These are phyloP conservation scores for Pitta sordida DNA, from an alignment of 2,113 vertebrate genomes.

Conservation along the genomic window DNA sequence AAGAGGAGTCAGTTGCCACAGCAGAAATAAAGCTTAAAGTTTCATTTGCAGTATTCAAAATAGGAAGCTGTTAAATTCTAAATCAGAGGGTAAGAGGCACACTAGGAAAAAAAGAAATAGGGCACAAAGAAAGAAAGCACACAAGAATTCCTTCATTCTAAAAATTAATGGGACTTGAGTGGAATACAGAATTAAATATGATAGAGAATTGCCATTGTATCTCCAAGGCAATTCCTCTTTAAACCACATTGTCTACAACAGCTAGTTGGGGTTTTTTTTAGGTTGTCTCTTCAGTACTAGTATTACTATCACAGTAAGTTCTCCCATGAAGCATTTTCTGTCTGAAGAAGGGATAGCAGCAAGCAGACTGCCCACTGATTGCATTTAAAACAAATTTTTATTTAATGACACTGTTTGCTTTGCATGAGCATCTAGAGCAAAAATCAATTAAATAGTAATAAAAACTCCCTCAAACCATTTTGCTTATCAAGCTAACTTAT, in stretches of 20 bases:
- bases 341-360: background rate
- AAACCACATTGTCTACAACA: background rate
- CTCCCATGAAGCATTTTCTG: constrained; percentile 12
- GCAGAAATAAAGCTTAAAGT: background rate
- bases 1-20: background rate
- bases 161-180: background rate
- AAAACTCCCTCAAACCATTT: background rate
- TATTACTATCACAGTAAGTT: background rate
- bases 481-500: background rate
- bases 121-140: background rate
- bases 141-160: background rate
- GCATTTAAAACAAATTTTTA: constrained; percentile 15
- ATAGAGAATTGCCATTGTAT: background rate
- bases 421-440: constrained; percentile 10
- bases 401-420: constrained; percentile 47
- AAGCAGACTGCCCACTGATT: background rate
- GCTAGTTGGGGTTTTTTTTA: background rate
- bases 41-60: background rate
- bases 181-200: background rate
- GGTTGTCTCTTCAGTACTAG: background rate
- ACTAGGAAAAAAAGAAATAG: background rate
- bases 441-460: constrained; percentile 34
- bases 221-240: background rate
- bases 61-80: background rate
- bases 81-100: background rate